Base-by-base conservation (phyloP, 2,888 invertebrate species). In the Galerucella nymphaeae region DNA sequence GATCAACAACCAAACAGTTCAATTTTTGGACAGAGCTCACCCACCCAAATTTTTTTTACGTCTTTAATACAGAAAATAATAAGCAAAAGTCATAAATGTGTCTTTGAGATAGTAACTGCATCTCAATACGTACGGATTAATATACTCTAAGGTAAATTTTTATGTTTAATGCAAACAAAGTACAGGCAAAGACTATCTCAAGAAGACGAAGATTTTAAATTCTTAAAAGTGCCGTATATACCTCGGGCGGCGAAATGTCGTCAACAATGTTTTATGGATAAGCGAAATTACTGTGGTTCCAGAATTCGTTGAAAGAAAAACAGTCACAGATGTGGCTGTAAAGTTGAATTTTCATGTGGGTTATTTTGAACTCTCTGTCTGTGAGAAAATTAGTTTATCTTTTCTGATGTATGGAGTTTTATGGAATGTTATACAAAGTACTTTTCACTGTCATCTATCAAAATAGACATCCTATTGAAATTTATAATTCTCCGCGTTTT, bases 261-360 rank as follows among this genome's bases (percentile, higher is more conserved):
- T 48, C 64, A 64, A 64, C 64, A 23, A 48, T 38, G 64, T 64
- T 64, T 41, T 64, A 64, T 64, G 48, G 30, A 64, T 64, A 48
- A 45, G 14, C 64, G 20, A 38, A 64, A 50, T 48, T 13, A 64
- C 64, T 20, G 20, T 45, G 48, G 64, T 64, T 11, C 18, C 48
- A 50, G 64, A 64, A 64, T 48, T 50, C 23, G 64, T 48, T 48
- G 50, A 42, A 45, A 23, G 11, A 4, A 3, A 20, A 13, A 20
- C 6, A 16, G 48, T 14, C 20, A 11, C 16, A 63, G 20, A 10
- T 42, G n/a, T 41, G 41, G 42, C 18, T 42, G 18, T 42, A 11
- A 45, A 38, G 23, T 23, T 63, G 18, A 10, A 16, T 14, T 10
- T 45, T 42, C 41, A 8, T 48, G 45, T 42, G 45, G 63, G 13